A percentile compares a stretch with the other conserved stretches of the same genome.
These are phyloP conservation scores for Vidua macroura DNA, from an alignment of 2,113 vertebrate genomes.

Conservation along the genomic window DNA sequence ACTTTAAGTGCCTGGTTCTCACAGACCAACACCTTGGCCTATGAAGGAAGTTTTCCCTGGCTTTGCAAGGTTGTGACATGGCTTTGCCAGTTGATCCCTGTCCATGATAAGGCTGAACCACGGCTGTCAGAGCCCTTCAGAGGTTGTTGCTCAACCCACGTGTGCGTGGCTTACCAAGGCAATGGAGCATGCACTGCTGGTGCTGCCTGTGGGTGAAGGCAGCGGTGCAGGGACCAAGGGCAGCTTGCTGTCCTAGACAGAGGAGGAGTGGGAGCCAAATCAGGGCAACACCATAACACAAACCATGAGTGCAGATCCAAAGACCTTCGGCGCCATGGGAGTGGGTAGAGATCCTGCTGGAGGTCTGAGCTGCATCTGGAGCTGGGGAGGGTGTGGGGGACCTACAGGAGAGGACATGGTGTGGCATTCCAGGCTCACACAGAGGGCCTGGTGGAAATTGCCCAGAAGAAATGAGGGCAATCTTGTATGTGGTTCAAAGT, in stretches of 20 bases:
- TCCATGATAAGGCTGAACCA: not conserved
- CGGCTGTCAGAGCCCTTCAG: not conserved
- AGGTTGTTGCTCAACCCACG: not conserved
- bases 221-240: not conserved
- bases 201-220: not conserved
- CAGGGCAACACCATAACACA: not conserved
- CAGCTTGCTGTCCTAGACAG: not conserved
- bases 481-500: not conserved
- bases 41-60: not conserved
- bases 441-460: not conserved
- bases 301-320: not conserved
- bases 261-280: not conserved
- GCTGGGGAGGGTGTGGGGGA: not conserved
- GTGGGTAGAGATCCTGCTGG: not conserved
- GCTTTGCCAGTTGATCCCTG: not conserved
- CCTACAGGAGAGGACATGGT: not conserved
- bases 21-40: accelerated
- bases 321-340: not conserved
- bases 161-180: not conserved
- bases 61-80: not conserved
- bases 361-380: not conserved
- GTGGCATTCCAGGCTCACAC: not conserved
- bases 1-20: not conserved
- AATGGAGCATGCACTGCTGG: not conserved
- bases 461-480: not conserved